Evolutionary conservation across 2,888 invertebrate genomes (phyloP).

Genomic region (Sarcophaga rosellei): DNA sequence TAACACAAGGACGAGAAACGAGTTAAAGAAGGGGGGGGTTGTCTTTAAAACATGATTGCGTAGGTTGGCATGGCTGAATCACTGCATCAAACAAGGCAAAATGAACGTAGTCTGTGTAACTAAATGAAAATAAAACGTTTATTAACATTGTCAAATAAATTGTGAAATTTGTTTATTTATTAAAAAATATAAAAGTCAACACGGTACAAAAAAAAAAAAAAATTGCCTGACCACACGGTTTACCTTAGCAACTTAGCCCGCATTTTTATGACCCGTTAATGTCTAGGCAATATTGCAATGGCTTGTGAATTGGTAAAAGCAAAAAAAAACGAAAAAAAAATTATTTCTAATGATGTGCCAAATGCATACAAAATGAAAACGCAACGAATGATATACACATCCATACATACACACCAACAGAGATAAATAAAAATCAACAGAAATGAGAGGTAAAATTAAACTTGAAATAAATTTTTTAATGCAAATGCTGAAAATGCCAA

Average conservation of each 20-base stretch:
- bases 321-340: constrained; percentile 11
- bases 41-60: constrained; percentile 36
- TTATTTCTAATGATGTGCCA: constrained; percentile 62
- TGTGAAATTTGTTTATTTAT: constrained; percentile 26
- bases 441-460: constrained; percentile 45
- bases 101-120: constrained; percentile 55
- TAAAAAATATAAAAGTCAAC: not conserved
- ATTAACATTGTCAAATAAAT: constrained; percentile 65
- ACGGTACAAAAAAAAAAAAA: not conserved
- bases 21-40: constrained; percentile 18
- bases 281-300: constrained; percentile 10
- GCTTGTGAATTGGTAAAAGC: not conserved
- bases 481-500: constrained; percentile 11
- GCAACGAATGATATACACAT: constrained; percentile 13
- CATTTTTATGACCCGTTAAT: constrained; percentile 25
- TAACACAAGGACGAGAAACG: not conserved
- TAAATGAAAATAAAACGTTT: constrained; percentile 64
- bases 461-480: constrained; percentile 56
- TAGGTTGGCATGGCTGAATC: constrained; percentile 43
- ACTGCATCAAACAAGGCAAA: constrained; percentile 6
- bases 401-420: too few species aligned
- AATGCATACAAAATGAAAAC: constrained; percentile 4
- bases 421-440: not conserved
- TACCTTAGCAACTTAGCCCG: constrained; percentile 31
- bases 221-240: constrained; percentile 32